Conservation (phyloP, 1,140 invertebrate species). For the Littorina saxatilis region DNA sequence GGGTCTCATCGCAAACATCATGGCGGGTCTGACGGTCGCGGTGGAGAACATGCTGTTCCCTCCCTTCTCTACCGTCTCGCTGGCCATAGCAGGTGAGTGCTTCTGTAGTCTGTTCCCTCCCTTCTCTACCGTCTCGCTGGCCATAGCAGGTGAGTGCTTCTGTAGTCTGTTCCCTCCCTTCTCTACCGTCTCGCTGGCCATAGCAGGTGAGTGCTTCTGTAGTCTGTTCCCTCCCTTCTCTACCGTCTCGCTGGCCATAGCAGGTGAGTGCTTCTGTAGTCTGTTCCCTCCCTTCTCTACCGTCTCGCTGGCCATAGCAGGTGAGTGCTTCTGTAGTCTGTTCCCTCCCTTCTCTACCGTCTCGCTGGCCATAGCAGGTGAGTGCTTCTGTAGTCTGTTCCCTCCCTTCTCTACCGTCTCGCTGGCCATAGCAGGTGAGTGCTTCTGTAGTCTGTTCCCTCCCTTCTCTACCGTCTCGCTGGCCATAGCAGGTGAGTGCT, state of each 20-base stretch:
- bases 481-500: not conserved
- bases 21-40: conserved; percentile 60
- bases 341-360: not conserved
- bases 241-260: conserved; percentile 32
- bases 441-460: not conserved
- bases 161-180: conserved; percentile 36
- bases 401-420: not conserved
- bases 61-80: conserved; percentile 36
- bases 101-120: conserved; percentile 29
- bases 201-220: conserved; percentile 47
- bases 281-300: not conserved
- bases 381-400: not conserved
- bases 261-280: conserved; percentile 44
- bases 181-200: conserved; percentile 28
- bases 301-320: not conserved
- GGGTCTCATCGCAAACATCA: conserved; percentile 61
- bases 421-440: not conserved
- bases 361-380: not conserved
- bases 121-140: conserved; percentile 34
- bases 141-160: conserved; percentile 47
- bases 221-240: conserved; percentile 40
- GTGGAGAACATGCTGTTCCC: conserved; percentile 56
- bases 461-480: not conserved
- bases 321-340: not conserved
- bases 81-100: conserved; percentile 50